phyloP scores from a whole-genome alignment of 2,888 invertebrate genomes.

The Drosophila fulvimacula region DNA sequence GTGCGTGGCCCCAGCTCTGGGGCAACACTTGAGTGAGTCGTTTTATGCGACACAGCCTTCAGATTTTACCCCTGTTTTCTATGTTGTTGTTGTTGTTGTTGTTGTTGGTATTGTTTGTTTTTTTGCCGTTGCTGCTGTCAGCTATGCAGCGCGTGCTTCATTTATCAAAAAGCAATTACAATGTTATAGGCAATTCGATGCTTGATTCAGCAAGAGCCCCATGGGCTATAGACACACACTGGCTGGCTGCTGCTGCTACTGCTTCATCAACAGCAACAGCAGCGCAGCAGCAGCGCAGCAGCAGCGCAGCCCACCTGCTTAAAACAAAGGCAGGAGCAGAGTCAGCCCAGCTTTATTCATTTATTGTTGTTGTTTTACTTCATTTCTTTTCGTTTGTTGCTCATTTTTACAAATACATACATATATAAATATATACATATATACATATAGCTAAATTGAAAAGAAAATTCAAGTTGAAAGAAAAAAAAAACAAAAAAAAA shows the following conservation, averaged over 20 bases:
- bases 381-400: constrained; percentile 2
- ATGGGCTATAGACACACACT: constrained; percentile 27
- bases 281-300: neutral
- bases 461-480: constrained; percentile 36
- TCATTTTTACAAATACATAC: constrained; percentile 39
- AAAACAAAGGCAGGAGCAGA: constrained; percentile 30
- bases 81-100: neutral
- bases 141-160: constrained; percentile 78
- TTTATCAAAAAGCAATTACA: constrained; percentile 78
- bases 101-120: constrained; percentile 3
- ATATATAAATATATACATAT: neutral
- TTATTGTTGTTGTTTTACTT: constrained; percentile 18
- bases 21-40: constrained; percentile 71
- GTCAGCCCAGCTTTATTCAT: constrained; percentile 15
- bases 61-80: constrained; percentile 29
- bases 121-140: constrained; percentile 56
- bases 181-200: constrained; percentile 73
- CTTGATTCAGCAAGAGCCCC: constrained; percentile 26
- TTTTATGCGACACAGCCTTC: constrained; percentile 59
- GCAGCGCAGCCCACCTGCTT: constrained; percentile 25
- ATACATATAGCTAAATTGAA: constrained; percentile 16
- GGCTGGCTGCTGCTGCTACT: constrained; percentile 1
- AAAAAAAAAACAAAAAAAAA: neutral
- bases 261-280: neutral
- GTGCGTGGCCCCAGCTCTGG: constrained; percentile 66